These are phyloP conservation scores for Ephydatia muelleri DNA, from an alignment of 37 sponge, comb jelly and placozoan species.

Conservation along the genomic window DNA sequence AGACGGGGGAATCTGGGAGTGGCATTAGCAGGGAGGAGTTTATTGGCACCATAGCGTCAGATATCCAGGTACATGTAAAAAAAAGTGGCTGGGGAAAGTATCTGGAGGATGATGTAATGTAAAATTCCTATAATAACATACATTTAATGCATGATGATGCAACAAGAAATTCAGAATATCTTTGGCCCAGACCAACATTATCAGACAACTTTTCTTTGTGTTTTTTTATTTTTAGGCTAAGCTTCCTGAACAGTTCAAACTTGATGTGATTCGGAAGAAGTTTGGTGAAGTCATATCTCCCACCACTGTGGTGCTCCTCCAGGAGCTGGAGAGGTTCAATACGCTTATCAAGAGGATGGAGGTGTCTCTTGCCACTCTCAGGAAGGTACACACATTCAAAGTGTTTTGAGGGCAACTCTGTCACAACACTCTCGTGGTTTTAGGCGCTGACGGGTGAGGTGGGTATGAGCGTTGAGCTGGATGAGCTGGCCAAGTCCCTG, in stretches of 20 bases:
- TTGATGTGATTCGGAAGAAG: slow-evolving; percentile 91
- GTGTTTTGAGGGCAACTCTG: not conserved
- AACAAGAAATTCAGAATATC: too few species aligned
- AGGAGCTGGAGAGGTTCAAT: slow-evolving; percentile 97
- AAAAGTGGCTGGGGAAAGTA: too few species aligned
- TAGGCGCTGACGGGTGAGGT: slow-evolving; percentile 97
- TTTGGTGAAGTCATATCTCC: slow-evolving; percentile 85
- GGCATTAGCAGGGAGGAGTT: slow-evolving; percentile 96
- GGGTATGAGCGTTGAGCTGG: slow-evolving; percentile 98
- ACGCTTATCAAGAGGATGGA: slow-evolving; percentile 91
- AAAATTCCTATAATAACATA: too few species aligned
- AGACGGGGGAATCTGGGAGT: slow-evolving; percentile 81
- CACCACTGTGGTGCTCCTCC: slow-evolving; percentile 94
- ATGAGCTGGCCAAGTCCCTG: slow-evolving; percentile 91
- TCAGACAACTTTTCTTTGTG: not conserved
- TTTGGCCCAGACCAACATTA: too few species aligned
- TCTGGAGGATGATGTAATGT: too few species aligned
- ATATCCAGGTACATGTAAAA: slow-evolving; percentile 97
- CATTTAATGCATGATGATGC: too few species aligned
- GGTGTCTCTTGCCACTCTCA: slow-evolving; percentile 83
- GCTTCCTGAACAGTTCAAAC: slow-evolving; percentile 83
- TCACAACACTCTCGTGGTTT: not conserved
- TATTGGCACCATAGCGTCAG: slow-evolving; percentile 91
- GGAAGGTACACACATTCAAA: slow-evolving; percentile 56
- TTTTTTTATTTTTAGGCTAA: slow-evolving; percentile 57